Evolutionary conservation across 1,140 invertebrate genomes (phyloP).

Genomic region (Dreissena polymorpha): DNA sequence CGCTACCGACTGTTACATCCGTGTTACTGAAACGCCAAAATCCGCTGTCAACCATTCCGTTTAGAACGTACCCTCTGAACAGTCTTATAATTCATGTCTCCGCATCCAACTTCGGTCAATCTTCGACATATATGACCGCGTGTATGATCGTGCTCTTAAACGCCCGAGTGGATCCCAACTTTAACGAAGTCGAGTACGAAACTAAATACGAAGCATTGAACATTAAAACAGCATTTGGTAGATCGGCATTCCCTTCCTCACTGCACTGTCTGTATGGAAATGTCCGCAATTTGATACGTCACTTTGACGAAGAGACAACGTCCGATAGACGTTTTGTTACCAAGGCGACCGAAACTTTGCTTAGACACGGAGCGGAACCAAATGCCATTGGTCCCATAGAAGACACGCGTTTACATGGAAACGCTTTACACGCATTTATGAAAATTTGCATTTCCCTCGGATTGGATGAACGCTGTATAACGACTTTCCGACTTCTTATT

Average conservation of each 20-base stretch:
- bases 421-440: constrained; percentile 61
- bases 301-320: constrained; percentile 30
- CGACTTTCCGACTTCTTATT: constrained; percentile 59
- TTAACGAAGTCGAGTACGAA: constrained; percentile 70
- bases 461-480: constrained; percentile 48
- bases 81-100: constrained; percentile 64
- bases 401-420: constrained; percentile 46
- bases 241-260: constrained; percentile 65
- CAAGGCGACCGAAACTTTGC: constrained; percentile 65
- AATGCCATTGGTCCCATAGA: constrained; percentile 57
- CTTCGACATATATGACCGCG: constrained; percentile 60
- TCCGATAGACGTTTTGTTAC: constrained; percentile 57
- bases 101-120: constrained; percentile 60
- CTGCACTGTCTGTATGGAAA: constrained; percentile 67
- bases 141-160: constrained; percentile 65
- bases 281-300: constrained; percentile 34
- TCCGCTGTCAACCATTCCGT: constrained; percentile 62
- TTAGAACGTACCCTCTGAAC: constrained; percentile 72
- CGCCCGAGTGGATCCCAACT: constrained; percentile 71
- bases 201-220: constrained; percentile 56
- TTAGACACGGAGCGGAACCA: constrained; percentile 63
- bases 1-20: constrained; percentile 66
- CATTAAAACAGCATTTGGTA: constrained; percentile 67
- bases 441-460: constrained; percentile 48
- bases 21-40: constrained; percentile 67